phyloP scores from a whole-genome alignment of 2,888 invertebrate genomes.

The Hoplodrina ambigua region DNA sequence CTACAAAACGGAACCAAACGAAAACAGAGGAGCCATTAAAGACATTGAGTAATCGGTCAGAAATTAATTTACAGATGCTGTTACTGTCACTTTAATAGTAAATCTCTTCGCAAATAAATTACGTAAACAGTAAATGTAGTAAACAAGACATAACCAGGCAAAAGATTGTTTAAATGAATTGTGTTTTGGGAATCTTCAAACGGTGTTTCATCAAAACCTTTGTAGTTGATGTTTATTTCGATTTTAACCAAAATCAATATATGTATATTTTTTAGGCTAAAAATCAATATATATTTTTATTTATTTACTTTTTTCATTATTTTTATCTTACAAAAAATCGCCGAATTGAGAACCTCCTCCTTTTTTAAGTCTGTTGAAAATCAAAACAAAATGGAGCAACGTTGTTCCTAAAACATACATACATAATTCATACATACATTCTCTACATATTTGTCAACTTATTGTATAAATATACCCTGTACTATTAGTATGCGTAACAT shows the following conservation, averaged over 20 bases:
- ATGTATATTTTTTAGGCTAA: too few species aligned
- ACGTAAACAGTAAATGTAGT: conserved; percentile 30
- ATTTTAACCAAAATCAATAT: neutral
- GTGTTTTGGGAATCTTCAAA: neutral
- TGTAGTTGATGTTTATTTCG: neutral
- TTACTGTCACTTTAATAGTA: conserved; percentile 28
- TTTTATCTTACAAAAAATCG: too few species aligned
- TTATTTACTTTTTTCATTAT: too few species aligned
- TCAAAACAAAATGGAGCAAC: too few species aligned
- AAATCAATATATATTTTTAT: too few species aligned
- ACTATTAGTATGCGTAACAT: too few species aligned
- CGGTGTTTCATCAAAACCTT: neutral
- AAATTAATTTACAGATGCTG: conserved; percentile 41
- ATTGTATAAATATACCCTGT: too few species aligned
- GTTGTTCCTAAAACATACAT: too few species aligned
- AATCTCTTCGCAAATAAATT: conserved; percentile 41
- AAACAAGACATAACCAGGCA: conserved; percentile 35
- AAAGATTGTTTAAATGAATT: conserved; percentile 1
- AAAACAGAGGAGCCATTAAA: conserved; percentile 36
- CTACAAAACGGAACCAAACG: conserved; percentile 11
- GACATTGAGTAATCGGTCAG: conserved; percentile 37
- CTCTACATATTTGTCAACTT: too few species aligned
- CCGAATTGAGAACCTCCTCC: too few species aligned
- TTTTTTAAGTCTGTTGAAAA: too few species aligned
- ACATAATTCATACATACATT: too few species aligned